phyloP scores from a whole-genome alignment of 1,140 invertebrate species.

The Apis cerana region DNA sequence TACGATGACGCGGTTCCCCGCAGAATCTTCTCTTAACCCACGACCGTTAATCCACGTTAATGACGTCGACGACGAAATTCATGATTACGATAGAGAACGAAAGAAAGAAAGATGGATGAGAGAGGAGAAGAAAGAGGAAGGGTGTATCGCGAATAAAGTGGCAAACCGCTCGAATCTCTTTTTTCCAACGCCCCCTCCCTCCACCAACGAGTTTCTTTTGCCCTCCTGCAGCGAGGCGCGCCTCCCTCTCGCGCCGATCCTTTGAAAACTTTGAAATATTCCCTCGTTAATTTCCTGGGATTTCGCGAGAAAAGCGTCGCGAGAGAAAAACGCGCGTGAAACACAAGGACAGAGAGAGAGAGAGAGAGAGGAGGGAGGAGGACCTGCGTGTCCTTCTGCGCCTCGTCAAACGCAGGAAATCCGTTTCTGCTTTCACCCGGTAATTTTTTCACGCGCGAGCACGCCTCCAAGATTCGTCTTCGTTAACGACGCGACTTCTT shows the following conservation, averaged over 20 bases:
- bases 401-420: constrained; percentile 37
- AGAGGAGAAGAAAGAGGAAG: background rate
- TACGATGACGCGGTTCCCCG: constrained; percentile 8
- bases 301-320: constrained; percentile 46
- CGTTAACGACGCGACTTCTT: constrained; percentile 42
- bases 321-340: constrained; percentile 47
- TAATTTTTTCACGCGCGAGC: constrained; percentile 31
- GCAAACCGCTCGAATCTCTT: constrained; percentile 18
- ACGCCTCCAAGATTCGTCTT: constrained; percentile 11
- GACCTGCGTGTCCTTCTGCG: constrained; percentile 10
- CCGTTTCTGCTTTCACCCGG: constrained; percentile 27
- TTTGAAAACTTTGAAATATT: constrained; percentile 62
- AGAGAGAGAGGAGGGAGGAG: too few species aligned
- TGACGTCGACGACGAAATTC: constrained; percentile 54
- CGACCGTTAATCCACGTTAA: constrained; percentile 50
- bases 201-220: constrained; percentile 1
- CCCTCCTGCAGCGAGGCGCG: constrained; percentile 11
- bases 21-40: constrained; percentile 20
- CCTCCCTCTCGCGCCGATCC: constrained; percentile 34
- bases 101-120: background rate
- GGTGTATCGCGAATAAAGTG: constrained; percentile 35
- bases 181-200: constrained; percentile 10
- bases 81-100: constrained; percentile 18
- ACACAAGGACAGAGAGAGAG: constrained; percentile 22
- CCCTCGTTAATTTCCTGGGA: constrained; percentile 51